Conservation (phyloP, 2,888 invertebrate genomes). For the Erynnis tages region DNA sequence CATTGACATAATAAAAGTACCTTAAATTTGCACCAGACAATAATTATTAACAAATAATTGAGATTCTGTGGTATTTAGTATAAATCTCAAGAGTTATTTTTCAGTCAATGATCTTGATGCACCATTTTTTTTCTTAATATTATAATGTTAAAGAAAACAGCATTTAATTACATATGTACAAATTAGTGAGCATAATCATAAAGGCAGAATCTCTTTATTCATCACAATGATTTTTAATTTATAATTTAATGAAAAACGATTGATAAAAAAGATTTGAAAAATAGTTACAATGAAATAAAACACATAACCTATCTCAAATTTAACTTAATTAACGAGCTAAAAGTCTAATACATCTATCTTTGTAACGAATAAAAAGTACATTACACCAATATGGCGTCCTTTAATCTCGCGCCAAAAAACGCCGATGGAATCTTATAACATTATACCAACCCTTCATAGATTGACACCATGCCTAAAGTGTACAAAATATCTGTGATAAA, state of each 20-base stretch:
- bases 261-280: neutral
- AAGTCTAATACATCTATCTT: conserved; percentile 28
- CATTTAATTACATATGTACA: conserved; percentile 77
- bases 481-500: conserved; percentile 68
- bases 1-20: neutral
- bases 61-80: no score
- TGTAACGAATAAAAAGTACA: conserved; percentile 64
- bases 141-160: conserved; percentile 52
- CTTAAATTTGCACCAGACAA: conserved; percentile 17
- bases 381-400: conserved; percentile 77
- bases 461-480: conserved; percentile 68
- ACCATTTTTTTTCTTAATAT: conserved; percentile 34
- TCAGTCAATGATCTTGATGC: conserved; percentile 33
- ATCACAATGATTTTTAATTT: conserved; percentile 49
- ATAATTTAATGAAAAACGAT: conserved; percentile 5
- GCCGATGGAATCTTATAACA: conserved; percentile 69
- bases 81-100: conserved; percentile 1
- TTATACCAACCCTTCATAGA: conserved; percentile 66
- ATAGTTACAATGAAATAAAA: neutral
- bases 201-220: conserved; percentile 60
- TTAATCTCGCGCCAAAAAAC: conserved; percentile 55
- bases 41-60: conserved; percentile 6
- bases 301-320: neutral
- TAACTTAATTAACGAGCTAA: conserved; percentile 4
- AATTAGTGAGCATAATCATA: conserved; percentile 64